phyloP scores from a whole-genome alignment of 2,888 invertebrate genomes.

The Pandemis heparana region DNA sequence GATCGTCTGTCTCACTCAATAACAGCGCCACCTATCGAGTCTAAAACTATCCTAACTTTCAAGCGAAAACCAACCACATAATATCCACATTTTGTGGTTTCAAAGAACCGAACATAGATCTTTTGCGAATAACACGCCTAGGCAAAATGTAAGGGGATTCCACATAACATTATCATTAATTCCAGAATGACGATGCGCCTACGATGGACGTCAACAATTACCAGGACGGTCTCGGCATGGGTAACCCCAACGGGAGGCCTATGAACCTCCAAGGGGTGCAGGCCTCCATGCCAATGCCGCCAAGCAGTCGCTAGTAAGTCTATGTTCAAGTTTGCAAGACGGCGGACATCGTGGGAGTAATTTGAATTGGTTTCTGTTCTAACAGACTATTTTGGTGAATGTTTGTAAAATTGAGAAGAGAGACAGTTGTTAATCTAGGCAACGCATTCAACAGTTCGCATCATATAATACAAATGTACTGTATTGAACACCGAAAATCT shows the following conservation, averaged over 20 bases:
- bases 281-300: conserved; percentile 79
- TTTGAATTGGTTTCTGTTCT: neutral
- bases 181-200: conserved; percentile 90
- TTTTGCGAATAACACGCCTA: too few species aligned
- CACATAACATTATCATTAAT: conserved; percentile 49
- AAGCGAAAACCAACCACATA: too few species aligned
- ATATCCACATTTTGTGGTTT: too few species aligned
- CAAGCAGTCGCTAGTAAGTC: conserved; percentile 72
- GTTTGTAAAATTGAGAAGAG: neutral
- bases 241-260: conserved; percentile 81
- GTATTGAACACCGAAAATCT: too few species aligned
- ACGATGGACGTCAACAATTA: conserved; percentile 91
- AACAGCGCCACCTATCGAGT: too few species aligned
- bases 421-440: neutral
- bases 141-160: neutral
- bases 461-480: too few species aligned
- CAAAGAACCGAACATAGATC: too few species aligned
- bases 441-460: neutral
- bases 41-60: too few species aligned
- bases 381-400: neutral
- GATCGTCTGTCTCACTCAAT: too few species aligned
- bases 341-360: conserved; percentile 12
- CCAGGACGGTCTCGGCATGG: conserved; percentile 84
- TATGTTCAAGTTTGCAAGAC: conserved; percentile 4
- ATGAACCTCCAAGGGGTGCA: conserved; percentile 83